A percentile compares a stretch with the other conserved stretches of the same genome.
phyloP scores from a whole-genome alignment of 2,797 vertebrate species.

The Amazonetta brasiliensis region DNA sequence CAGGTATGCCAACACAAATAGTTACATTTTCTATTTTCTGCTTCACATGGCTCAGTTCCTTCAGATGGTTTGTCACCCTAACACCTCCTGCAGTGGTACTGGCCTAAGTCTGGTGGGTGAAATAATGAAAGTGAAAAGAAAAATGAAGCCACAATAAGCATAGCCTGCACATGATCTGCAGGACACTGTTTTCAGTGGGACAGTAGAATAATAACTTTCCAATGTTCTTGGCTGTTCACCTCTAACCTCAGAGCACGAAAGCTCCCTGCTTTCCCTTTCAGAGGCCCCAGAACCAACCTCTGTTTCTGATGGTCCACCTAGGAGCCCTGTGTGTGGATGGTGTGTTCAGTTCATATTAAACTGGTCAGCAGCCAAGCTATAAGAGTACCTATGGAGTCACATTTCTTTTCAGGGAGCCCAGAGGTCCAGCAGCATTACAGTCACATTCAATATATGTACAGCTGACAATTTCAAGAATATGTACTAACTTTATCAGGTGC shows the following conservation, averaged over 20 bases:
- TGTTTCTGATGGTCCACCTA: not conserved
- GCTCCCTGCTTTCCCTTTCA: not conserved
- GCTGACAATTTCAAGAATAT: not conserved
- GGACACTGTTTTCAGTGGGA: not conserved
- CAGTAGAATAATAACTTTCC: not conserved
- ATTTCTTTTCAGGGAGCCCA: not conserved
- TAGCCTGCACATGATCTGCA: not conserved
- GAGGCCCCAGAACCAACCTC: not conserved
- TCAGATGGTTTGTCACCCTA: not conserved
- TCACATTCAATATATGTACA: not conserved
- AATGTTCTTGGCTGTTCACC: not conserved
- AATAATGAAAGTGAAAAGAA: not conserved
- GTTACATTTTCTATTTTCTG: not conserved
- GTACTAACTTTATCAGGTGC: not conserved
- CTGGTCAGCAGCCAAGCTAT: not conserved
- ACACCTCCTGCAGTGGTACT: not conserved
- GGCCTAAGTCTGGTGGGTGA: not conserved
- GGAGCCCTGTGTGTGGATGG: not conserved
- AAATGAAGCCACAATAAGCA: not conserved
- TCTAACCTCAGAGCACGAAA: not conserved
- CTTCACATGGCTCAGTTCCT: not conserved
- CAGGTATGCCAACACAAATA: not conserved
- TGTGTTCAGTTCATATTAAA: not conserved
- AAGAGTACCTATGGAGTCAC: not conserved
- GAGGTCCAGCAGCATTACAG: not conserved